Base-by-base conservation (phyloP, 2,113 vertebrate genomes). In the Cacatua alba region DNA sequence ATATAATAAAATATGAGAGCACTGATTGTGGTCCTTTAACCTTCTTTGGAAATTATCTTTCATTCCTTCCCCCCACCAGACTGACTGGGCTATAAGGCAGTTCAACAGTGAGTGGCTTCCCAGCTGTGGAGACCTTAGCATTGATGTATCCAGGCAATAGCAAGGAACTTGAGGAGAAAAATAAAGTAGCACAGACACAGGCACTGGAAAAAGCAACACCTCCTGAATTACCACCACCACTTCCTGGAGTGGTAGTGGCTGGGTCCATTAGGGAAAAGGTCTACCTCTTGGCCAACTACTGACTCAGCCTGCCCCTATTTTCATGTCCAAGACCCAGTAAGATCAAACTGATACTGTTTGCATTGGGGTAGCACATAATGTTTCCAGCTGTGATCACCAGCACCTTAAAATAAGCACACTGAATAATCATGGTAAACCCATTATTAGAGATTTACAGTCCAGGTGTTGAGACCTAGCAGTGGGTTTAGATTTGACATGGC, bases 171-270 rank as follows among this genome's bases (percentile, higher is more conserved):
- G 31, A 90, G 17, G 68, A 68, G 65, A 41, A 95, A 96, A 92
- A 94, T 60, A 25, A 82, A 80, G 39, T 29, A 93, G 41, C 41
- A 74, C 21, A 70, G 76, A 85, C 86, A 78, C 7, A 65, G 60
- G 29, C 64, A 12, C 10, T 90, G 93, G 88, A 96, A 96, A 95
- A 94, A 96, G 51, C 79, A 77, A 53, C 68, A n/a, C 4, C 43
- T 88, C 75, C 17, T 57, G 64, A 88, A 71, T 93, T 90, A 67
- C 72, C 64, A 41, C 17, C 44, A 14, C 20, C 26, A 1, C 79
- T 78, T 94, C 82, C 92, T 21, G 8, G 41, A 59, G 37, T 2
- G 0, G 49, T 43, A 11, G 78, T 7, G 75, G 63, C 63, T 51
- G 75, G 51, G 43, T 53, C 60, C 64, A 63, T n/a, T 57, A 15